phyloP scores from a whole-genome alignment of 2,797 vertebrate species.

The Pangasius sanitwongsei region DNA sequence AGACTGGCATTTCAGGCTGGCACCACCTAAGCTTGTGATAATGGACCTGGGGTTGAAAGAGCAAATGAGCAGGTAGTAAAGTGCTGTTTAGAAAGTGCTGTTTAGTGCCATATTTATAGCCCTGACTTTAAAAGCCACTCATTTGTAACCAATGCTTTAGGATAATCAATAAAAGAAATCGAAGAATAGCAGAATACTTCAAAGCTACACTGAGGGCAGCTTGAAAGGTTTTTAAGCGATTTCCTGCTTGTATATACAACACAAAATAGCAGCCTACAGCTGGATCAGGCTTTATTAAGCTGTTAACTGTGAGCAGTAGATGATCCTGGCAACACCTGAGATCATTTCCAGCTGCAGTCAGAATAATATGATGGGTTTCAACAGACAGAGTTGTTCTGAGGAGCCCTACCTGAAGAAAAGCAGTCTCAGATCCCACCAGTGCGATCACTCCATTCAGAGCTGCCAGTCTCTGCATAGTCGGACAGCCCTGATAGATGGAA shows the following conservation, averaged over 20 bases:
- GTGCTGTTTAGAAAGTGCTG: constrained; percentile 30
- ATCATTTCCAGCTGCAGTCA: not conserved
- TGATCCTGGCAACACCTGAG: not conserved
- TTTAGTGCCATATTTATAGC: constrained; percentile 32
- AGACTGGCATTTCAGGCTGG: constrained; percentile 43
- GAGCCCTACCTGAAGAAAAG: constrained; percentile 80
- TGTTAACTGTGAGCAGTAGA: not conserved
- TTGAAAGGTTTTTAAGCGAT: not conserved
- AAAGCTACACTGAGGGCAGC: not conserved
- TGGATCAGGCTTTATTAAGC: not conserved
- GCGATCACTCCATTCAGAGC: constrained; percentile 89
- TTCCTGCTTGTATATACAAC: not conserved
- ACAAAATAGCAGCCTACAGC: not conserved
- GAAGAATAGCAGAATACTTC: not conserved
- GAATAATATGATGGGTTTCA: not conserved
- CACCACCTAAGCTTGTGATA: constrained; percentile 28
- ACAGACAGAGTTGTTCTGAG: not conserved
- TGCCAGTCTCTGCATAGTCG: constrained; percentile 95
- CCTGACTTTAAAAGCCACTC: constrained; percentile 33
- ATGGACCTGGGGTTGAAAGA: constrained; percentile 29
- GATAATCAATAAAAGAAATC: constrained; percentile 36
- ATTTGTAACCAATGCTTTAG: constrained; percentile 22
- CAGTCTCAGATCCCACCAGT: constrained; percentile 88
- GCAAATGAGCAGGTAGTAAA: constrained; percentile 42
- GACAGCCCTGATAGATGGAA: constrained; percentile 77